Percentiles rank a stretch among this genome's conserved stretches.
Conservation (phyloP, 2,113 vertebrate genomes). For the Reinhardtius hippoglossoides region DNA sequence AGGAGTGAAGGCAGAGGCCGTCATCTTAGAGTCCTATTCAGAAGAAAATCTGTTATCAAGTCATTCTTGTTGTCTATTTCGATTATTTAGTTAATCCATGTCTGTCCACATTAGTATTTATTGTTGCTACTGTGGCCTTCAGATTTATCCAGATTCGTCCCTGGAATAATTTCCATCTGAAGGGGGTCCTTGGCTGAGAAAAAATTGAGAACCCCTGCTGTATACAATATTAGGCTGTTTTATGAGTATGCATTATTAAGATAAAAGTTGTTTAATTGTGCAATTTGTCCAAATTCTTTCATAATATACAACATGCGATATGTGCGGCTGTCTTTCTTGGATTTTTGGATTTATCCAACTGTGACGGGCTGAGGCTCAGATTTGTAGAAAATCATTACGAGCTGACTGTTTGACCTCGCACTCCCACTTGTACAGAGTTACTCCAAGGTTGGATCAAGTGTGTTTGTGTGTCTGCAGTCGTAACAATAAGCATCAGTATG, state of each 20-base stretch:
- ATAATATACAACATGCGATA: neutral
- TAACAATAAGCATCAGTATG: constrained; percentile 46
- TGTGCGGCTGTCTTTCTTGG: neutral
- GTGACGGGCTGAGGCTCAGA: neutral
- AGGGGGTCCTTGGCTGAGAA: no score
- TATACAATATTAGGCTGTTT: no score
- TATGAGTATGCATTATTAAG: no score
- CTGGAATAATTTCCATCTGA: no score
- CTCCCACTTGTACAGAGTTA: constrained; percentile 19
- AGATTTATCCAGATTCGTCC: no score
- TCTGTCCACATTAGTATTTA: no score
- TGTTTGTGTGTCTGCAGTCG: constrained; percentile 40
- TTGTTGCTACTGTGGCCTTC: no score
- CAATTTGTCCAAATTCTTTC: neutral
- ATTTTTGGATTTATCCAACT: neutral
- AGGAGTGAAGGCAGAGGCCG: neutral
- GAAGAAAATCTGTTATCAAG: neutral
- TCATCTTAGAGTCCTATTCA: neutral
- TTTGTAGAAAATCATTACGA: neutral
- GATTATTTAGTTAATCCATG: no score
- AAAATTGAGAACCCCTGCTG: no score
- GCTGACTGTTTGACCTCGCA: neutral
- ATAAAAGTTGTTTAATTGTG: no score
- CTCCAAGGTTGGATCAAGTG: constrained; percentile 38
- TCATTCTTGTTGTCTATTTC: no score